Evolutionary conservation across 2,113 vertebrate genomes (phyloP), one percentile per base, ranked within the genome.

Genomic region (Oreochromis tanganicae): DNA sequence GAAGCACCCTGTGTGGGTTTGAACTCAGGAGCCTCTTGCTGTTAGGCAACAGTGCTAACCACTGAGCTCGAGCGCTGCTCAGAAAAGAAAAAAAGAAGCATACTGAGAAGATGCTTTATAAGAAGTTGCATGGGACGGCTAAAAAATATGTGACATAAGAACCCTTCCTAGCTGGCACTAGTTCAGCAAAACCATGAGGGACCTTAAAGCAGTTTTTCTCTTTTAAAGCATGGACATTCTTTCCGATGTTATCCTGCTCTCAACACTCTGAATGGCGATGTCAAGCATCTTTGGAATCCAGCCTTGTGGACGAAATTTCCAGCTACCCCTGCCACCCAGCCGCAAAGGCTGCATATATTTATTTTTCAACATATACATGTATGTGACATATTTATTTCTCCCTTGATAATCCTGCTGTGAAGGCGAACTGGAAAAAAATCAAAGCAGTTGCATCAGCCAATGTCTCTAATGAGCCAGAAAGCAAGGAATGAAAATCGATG

Each of bases 171-270:
- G 81, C 85, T 93, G 90, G 90, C 91, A 94, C 81, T 75, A 52
- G 55, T 88, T 93, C 87, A 91, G 81, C 68, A 93, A 94, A 94
- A 94, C 84, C 94, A 94, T 96, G 93, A 92, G 94, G 91, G 87
- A 84, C 86, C 87, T 75, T 32, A 36, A 75, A 82, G 84, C 90
- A 92, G 87, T 52, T 92, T 94, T 95, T 92, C 82, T 91, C 80
- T 46, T 92, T 87, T 91, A 93, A 89, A 94, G 66, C 80, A 78
- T 57, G 5, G 7, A 88, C 86, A 94, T 96, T 94, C 90, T 94
- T 96, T 95, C 95, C 94, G 92, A 91, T 89, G 43, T 92, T 92
- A 93, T 92, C 89, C 91, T 88, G 52, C 86, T 92, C 86, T 95
- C 92, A 94, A 90, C 90, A 89, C 90, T 93, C 88, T 88, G 90